phyloP scores from a whole-genome alignment of 1,140 invertebrate genomes.

The Cydia pomonella region DNA sequence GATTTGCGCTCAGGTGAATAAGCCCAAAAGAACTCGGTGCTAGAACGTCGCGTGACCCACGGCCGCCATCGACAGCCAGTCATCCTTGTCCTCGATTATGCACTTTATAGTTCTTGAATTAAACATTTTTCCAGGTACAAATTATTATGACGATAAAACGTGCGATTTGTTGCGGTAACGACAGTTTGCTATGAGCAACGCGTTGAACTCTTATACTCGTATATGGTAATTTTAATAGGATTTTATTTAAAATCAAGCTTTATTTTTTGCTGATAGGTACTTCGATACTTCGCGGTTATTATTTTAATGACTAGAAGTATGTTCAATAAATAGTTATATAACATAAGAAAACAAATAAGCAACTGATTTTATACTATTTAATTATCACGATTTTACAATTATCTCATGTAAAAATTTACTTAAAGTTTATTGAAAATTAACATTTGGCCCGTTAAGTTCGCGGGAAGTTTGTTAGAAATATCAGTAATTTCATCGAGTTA shows the following conservation, averaged over 20 bases:
- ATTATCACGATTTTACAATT: too few relatives aligned
- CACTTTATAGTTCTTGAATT: conserved; percentile 65
- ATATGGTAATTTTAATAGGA: neutral
- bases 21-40: neutral
- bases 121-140: conserved; percentile 45
- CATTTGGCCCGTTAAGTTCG: neutral
- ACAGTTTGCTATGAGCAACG: neutral
- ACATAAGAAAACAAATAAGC: too few relatives aligned
- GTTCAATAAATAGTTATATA: too few relatives aligned
- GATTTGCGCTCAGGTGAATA: conserved; percentile 44
- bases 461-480: neutral
- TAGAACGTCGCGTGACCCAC: conserved; percentile 28
- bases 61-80: conserved; percentile 45
- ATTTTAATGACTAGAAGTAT: too few relatives aligned
- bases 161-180: conserved; percentile 19
- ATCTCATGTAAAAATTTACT: too few relatives aligned
- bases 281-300: too few relatives aligned
- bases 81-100: conserved; percentile 76
- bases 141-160: conserved; percentile 34
- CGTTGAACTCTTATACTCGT: conserved; percentile 28
- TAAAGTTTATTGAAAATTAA: neutral
- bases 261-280: neutral
- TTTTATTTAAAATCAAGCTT: neutral
- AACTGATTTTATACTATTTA: too few relatives aligned
- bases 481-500: neutral